Evolutionary conservation across 2,113 vertebrate genomes (phyloP), one percentile per base, ranked within the genome.

Genomic region (Antigone vipio): DNA sequence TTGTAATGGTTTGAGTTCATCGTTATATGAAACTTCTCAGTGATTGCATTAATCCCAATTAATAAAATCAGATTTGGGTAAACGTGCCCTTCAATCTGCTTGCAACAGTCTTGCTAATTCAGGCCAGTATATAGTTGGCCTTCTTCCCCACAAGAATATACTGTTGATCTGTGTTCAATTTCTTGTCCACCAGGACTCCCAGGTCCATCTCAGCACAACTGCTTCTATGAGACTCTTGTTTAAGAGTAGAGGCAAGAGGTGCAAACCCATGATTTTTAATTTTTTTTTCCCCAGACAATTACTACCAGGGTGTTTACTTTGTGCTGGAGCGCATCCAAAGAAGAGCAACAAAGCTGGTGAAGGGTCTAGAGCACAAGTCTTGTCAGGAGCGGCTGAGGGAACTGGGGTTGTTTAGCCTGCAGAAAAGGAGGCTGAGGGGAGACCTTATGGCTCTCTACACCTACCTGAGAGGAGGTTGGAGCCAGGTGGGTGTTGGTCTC

Each of bases 401-500:
- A 32, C 21, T 29, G 30, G 5, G 7, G 22, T 21, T 63, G 21
- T 62, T 87, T 23, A 75, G 30, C 0, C 24, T 62, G 40, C 4
- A 68, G 21, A 40, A 92, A 27, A 74, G 47, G 24, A 55, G 30
- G 40, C 21, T 74, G 2, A 23, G 32, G 52, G 12, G n/a, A 53
- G 40, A 60, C 12, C 20, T 18, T 26, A 12, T 15, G 0, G 0
- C 23, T 32, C 16, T 23, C 66, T 35, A 74, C 16, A 86, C 12
- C 12, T 55, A 13, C 21, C 9, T 74, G 32, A 67, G 26, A 67
- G 52, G n/a, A 63, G n/a, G 49, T 15, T 53, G 66, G 13, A 42
- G 19, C 1, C 1, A 64, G 14, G 35, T 19, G 30, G 4, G 7
- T 11, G 24, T 40, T 2, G 2, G 44, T 40, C 29, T 73, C 30